These are phyloP conservation scores for Ammodytes marinus DNA, from an alignment of 2,113 vertebrate genomes.

Conservation along the genomic window DNA sequence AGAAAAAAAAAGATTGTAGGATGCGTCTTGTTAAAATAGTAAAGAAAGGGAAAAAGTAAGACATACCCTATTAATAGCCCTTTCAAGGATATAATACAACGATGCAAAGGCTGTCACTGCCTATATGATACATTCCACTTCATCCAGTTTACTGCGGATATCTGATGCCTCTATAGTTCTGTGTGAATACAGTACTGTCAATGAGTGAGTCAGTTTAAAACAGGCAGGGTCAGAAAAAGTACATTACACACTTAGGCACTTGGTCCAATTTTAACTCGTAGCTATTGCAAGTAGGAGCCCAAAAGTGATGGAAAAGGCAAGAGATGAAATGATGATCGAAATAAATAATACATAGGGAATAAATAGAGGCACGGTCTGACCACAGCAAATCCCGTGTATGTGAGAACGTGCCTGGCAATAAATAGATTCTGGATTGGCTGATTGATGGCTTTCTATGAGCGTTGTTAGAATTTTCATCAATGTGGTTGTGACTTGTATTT, in stretches of 20 bases:
- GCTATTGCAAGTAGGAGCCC: neutral
- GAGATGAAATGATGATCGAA: neutral
- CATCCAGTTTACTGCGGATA: slow-evolving; percentile 42
- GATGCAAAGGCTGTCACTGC: neutral
- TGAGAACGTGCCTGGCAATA: too few relatives aligned
- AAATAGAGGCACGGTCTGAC: too few relatives aligned
- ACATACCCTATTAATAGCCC: neutral
- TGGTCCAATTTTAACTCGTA: slow-evolving; percentile 8
- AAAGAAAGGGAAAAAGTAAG: neutral
- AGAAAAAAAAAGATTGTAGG: neutral
- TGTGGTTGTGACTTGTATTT: slow-evolving; percentile 10
- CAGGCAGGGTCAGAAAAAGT: neutral
- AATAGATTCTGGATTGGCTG: neutral
- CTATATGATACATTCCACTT: slow-evolving; percentile 4
- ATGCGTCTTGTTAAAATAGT: neutral
- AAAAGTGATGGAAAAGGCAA: slow-evolving; percentile 8
- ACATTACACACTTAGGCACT: slow-evolving; percentile 3
- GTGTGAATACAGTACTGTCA: slow-evolving; percentile 13
- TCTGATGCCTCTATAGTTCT: slow-evolving; percentile 25
- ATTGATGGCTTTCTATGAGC: neutral
- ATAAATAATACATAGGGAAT: neutral
- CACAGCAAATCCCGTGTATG: too few relatives aligned
- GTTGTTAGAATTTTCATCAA: neutral
- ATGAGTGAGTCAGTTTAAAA: slow-evolving; percentile 4
- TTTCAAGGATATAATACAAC: neutral